Evolutionary conservation across 2,113 vertebrate species (phyloP).

Genomic region (pig (Sus scrofa)): T2T-Sscrofa CM000817.6:22304001-22304500

Average conservation of each 20-base stretch:
- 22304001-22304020: background rate
- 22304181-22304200: background rate
- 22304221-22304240: background rate
- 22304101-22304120: no score
- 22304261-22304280: background rate
- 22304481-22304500: background rate
- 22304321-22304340: background rate
- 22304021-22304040: background rate
- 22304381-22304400: background rate
- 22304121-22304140: background rate
- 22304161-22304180: background rate
- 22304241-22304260: background rate
- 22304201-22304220: background rate
- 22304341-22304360: background rate
- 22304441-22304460: background rate
- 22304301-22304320: background rate
- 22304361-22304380: background rate
- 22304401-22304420: no score
- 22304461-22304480: background rate
- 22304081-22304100: no score
- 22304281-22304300: background rate
- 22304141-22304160: background rate
- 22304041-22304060: no score
- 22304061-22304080: no score
- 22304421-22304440: no score